A percentile compares a stretch with the other conserved stretches of the same genome.
These are phyloP conservation scores for Lytechinus variegatus DNA, from an alignment of 35 echinoderm and acorn worm species.

Conservation along the genomic window DNA sequence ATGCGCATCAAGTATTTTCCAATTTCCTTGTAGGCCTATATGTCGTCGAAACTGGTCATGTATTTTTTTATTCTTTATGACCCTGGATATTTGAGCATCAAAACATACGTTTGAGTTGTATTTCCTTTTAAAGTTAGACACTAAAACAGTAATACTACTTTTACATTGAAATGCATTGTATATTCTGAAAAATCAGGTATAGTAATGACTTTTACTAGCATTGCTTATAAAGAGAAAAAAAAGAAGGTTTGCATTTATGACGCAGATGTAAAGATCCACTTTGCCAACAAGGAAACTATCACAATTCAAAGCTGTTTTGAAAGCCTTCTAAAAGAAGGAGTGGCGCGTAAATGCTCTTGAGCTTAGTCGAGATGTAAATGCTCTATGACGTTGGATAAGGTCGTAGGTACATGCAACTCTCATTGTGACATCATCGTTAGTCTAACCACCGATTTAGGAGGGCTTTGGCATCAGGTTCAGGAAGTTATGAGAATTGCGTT, in stretches of 20 bases:
- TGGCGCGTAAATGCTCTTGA: background rate
- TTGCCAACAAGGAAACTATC: background rate
- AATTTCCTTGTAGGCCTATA: background rate
- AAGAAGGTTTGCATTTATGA: background rate
- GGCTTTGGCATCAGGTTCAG: background rate
- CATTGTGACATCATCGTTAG: background rate
- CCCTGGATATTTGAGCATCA: too few relatives aligned
- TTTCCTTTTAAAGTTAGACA: too few relatives aligned
- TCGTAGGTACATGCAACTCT: background rate
- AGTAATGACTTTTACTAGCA: background rate
- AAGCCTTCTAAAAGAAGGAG: background rate
- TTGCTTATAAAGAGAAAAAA: background rate
- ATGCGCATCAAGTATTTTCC: background rate
- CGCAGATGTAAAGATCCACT: background rate
- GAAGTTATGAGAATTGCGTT: background rate
- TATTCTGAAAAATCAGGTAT: background rate
- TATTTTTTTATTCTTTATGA: background rate
- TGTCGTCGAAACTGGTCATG: background rate
- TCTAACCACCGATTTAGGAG: background rate
- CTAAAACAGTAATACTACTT: background rate
- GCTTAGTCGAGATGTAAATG: background rate
- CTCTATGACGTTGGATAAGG: background rate
- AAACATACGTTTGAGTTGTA: too few relatives aligned
- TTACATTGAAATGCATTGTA: background rate
- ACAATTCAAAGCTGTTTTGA: background rate